Evolutionary conservation across 2,888 invertebrate genomes (phyloP), one percentile per base, ranked within the genome.

Genomic region (Sturmia bella): DNA sequence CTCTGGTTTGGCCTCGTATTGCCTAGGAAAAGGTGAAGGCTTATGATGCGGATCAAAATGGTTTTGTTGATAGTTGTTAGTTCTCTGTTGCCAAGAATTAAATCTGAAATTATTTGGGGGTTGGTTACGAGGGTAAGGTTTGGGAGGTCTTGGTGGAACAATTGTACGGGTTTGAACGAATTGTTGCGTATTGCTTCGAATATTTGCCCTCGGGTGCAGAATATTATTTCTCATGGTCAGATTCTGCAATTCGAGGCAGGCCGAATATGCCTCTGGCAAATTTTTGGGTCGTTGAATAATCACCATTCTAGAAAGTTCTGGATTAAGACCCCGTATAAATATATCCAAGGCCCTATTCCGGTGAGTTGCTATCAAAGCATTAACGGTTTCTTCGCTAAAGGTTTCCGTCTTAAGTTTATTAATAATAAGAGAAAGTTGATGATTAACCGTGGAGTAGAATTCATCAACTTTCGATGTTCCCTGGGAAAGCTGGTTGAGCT

Each of bases 401-500:
- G 61, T 41, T 32, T 84, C 83, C 0, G 84, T 84, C 64, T 84
- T 84, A 0, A 84, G 45, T 48, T 83, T 85, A 13, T 83, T 84
- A 0, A 85, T 68, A 1, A 84, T 82, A 1, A 82, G n/a, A 0
- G 83, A 84, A 9, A 85, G 57, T 43, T 85, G 81, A 12, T 82
- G 77, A 15, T 83, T 85, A 1, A 84, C 68, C 0, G 64, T 68
- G 0, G 84, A 77, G 37, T 84, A 85, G 27, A 84, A 85, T 50
- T 83, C 79, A 11, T 85, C 76, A 32, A 61, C 63, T 19, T 56
- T 82, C 63, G 21, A 21, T 54, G 64, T 70, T 15, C 77, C 64
- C 52, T 84, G 85, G 0, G 78, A 41, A 3, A 85, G 48, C 21
- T 75, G 70, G 57, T 69, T 79, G 0, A 85, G 43, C 57, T 86